Evolutionary conservation across 92 coral and sea anemone species (phyloP), one percentile per base, ranked within the genome.

Genomic region (Zoanthus sociatus): DNA sequence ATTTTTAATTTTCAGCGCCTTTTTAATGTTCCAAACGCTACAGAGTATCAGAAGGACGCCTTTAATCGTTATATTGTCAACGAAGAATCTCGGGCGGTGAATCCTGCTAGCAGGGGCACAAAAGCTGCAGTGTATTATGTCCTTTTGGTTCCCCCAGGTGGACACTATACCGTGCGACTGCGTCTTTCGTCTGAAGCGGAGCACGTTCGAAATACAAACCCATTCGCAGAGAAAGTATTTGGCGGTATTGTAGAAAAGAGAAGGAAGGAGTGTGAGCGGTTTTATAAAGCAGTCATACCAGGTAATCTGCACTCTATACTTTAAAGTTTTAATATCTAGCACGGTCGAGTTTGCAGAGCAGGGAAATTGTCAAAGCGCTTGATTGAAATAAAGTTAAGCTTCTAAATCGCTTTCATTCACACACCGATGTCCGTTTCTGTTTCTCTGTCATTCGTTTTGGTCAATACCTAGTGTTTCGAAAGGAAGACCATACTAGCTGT

Each of bases 11-110:
- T 70, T n/a, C 78, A 95, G 98, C 90, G 46, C 46, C 88, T 97
- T 32, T 92, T 54, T 83, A 77, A 88, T 74, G 87, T 60, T 17
- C 84, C 93, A 37, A 55, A 82, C 37, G 93, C 95, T 87, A 97
- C 99, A 11, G 87, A 92, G 4, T 95, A 95, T 87, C 95, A 98
- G 1, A 97, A 97, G 86, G 99, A 97, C 71, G 99, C 98, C 6
- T 97, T 97, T 76, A 98, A 97, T 87, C 94, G 98, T 2, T 90
- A 89, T 78, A 37, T 95, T 77, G 92, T 97, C 72, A 73, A 95
- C 64, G 96, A 92, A 13, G 94, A 97, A 84, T 87, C 77, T 76
- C 92, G 92, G 21, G 99, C 99, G 7, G 90, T 94, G 66, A 90
- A 75, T 58, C 89, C 93, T 54, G 85, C 93, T 54, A 95, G 90